A percentile compares a stretch with the other conserved stretches of the same genome.
Evolutionary conservation across 2,113 vertebrate genomes (phyloP).

Genomic region (Dipodomys stephensi): DNA sequence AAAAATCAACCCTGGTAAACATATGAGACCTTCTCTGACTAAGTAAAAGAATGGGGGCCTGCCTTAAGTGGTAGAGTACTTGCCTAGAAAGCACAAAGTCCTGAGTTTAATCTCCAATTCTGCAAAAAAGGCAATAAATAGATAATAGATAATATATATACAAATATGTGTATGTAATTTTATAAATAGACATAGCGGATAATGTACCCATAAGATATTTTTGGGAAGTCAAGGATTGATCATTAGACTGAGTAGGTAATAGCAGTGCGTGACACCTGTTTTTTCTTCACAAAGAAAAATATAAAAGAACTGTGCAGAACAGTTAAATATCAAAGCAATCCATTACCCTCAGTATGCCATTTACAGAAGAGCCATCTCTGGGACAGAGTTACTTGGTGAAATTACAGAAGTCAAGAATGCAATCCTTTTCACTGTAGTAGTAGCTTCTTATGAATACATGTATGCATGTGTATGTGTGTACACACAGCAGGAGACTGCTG

Average conservation of each 20-base stretch:
- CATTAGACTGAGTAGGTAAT: background rate
- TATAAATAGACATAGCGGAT: constrained; percentile 78
- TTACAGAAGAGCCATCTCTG: background rate
- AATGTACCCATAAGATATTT: constrained; percentile 69
- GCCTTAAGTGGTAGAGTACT: no score
- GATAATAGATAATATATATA: no score
- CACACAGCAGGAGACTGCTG: background rate
- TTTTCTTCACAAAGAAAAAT: background rate
- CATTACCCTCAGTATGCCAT: background rate
- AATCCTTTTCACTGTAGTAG: background rate
- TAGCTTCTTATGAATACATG: background rate
- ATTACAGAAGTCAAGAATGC: background rate
- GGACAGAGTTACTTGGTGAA: constrained; percentile 14
- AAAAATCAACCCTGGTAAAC: no score
- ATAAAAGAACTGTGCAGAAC: background rate
- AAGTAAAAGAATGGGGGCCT: no score
- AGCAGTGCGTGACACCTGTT: background rate
- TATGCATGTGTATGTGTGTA: no score
- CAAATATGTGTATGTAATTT: constrained; percentile 56
- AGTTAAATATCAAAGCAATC: constrained; percentile 50
- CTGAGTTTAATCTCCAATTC: no score
- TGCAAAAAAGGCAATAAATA: no score
- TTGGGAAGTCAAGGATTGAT: constrained; percentile 75
- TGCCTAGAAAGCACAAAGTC: no score
- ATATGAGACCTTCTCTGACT: no score